phyloP scores from a whole-genome alignment of 2,113 vertebrate species.

The Marcusenius ussheri region DNA sequence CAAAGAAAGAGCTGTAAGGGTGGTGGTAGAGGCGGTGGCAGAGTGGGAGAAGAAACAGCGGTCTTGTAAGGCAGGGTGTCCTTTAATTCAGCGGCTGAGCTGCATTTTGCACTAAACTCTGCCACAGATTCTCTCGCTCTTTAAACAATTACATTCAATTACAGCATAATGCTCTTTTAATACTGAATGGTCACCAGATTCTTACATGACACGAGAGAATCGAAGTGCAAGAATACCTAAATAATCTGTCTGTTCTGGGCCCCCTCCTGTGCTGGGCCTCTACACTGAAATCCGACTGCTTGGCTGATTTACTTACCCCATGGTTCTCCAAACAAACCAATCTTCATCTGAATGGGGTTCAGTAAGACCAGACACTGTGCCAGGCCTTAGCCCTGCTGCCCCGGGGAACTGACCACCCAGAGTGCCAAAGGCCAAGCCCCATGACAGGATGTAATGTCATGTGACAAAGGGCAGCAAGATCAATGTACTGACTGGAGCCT shows the following conservation, averaged over 20 bases:
- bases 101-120: constrained; percentile 28
- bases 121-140: constrained; percentile 6
- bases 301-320: constrained; percentile 61
- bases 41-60: not conserved
- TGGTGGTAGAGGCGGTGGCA: too few species aligned
- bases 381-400: constrained; percentile 28
- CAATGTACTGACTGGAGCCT: not conserved
- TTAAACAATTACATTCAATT: constrained; percentile 53
- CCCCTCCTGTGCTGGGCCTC: constrained; percentile 42
- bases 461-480: not conserved
- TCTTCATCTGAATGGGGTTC: constrained; percentile 58
- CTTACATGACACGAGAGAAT: constrained; percentile 55
- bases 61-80: not conserved
- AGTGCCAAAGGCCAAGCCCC: not conserved
- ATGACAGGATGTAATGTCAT: not conserved
- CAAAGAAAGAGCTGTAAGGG: not conserved
- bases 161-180: constrained; percentile 46
- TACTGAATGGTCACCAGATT: constrained; percentile 54
- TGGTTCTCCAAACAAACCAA: constrained; percentile 56
- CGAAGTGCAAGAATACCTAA: constrained; percentile 48
- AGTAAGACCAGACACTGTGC: constrained; percentile 30
- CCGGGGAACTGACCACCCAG: constrained; percentile 8
- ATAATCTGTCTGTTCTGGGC: constrained; percentile 50
- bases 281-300: constrained; percentile 57
- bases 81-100: constrained; percentile 7